A percentile compares a stretch with the other conserved stretches of the same genome.
phyloP scores from a whole-genome alignment of 2,113 vertebrate species.

The Dasyurus viverrinus region DNA sequence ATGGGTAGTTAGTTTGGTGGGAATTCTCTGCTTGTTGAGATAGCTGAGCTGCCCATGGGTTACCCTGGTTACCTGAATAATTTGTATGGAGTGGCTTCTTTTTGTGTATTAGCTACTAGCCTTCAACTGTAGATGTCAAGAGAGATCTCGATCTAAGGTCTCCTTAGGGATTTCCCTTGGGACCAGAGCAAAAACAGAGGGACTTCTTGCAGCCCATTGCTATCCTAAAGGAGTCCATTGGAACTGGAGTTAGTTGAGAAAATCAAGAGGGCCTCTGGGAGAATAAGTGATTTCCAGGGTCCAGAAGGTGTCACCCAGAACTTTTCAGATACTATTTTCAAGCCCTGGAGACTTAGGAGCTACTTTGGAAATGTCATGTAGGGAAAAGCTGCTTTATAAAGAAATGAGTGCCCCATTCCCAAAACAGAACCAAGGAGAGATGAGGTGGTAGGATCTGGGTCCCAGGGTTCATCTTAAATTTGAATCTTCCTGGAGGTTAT shows the following conservation, averaged over 20 bases:
- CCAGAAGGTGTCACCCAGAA: background rate
- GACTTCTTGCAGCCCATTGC: slow-evolving; percentile 12
- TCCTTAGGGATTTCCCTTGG: slow-evolving; percentile 41
- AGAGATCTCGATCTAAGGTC: slow-evolving; percentile 28
- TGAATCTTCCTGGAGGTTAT: background rate
- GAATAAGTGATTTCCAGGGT: slow-evolving; percentile 51
- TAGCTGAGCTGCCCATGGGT: background rate
- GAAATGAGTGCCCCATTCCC: slow-evolving; percentile 38
- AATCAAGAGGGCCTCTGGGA: slow-evolving; percentile 27
- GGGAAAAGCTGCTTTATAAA: slow-evolving; percentile 27
- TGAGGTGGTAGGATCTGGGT: slow-evolving; percentile 20
- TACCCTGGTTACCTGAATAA: background rate
- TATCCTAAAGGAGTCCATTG: slow-evolving; percentile 37
- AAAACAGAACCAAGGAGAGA: slow-evolving; percentile 28
- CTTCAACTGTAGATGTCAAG: slow-evolving; percentile 59
- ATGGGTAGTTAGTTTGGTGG: background rate
- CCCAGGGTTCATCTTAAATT: slow-evolving; percentile 45
- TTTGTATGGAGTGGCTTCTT: background rate
- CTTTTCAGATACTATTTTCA: slow-evolving; percentile 14
- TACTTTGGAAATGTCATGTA: slow-evolving; percentile 11
- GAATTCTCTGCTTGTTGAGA: background rate
- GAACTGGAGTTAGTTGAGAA: slow-evolving; percentile 27
- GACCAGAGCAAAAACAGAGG: slow-evolving; percentile 43
- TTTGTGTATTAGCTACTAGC: background rate
- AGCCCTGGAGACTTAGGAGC: slow-evolving; percentile 30